These are phyloP conservation scores for Caenorhabditis afra DNA, from an alignment of 2,888 invertebrate species.

Conservation along the genomic window DNA sequence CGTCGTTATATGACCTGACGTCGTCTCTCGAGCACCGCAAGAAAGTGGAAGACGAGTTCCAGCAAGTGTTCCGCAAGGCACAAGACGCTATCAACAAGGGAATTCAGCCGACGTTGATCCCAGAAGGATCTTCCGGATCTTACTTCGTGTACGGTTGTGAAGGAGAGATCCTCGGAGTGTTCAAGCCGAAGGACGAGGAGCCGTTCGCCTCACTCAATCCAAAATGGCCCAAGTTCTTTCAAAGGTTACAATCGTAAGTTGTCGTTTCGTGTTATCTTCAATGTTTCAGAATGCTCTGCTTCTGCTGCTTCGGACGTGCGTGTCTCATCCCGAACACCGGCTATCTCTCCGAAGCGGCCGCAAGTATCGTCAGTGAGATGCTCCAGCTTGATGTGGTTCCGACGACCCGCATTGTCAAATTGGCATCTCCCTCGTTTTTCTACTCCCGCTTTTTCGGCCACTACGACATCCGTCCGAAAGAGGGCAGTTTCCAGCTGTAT, in stretches of 20 bases:
- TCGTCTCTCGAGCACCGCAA: constrained; percentile 40
- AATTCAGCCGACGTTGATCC: constrained; percentile 72
- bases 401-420: constrained; percentile 91
- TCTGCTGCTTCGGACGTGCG: constrained; percentile 98
- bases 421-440: constrained; percentile 98
- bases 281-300: constrained; percentile 81
- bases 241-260: constrained; percentile 82
- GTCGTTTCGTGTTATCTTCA: too few relatives aligned
- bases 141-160: constrained; percentile 96
- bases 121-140: constrained; percentile 84
- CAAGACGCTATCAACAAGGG: constrained; percentile 72
- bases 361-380: constrained; percentile 96
- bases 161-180: constrained; percentile 89
- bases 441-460: constrained; percentile 84
- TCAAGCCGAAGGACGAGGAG: constrained; percentile 99
- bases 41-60: constrained; percentile 64
- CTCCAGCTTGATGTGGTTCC: constrained; percentile 91
- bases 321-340: constrained; percentile 98
- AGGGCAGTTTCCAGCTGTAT: constrained; percentile 88
- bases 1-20: constrained; percentile 31
- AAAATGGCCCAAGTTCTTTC: constrained; percentile 99
- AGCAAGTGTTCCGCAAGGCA: constrained; percentile 62
- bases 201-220: constrained; percentile 98
- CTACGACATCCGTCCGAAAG: constrained; percentile 71
- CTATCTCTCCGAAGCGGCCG: constrained; percentile 98